Base-by-base conservation (phyloP, 2,113 vertebrate species). In the Oxyura jamaicensis region DNA sequence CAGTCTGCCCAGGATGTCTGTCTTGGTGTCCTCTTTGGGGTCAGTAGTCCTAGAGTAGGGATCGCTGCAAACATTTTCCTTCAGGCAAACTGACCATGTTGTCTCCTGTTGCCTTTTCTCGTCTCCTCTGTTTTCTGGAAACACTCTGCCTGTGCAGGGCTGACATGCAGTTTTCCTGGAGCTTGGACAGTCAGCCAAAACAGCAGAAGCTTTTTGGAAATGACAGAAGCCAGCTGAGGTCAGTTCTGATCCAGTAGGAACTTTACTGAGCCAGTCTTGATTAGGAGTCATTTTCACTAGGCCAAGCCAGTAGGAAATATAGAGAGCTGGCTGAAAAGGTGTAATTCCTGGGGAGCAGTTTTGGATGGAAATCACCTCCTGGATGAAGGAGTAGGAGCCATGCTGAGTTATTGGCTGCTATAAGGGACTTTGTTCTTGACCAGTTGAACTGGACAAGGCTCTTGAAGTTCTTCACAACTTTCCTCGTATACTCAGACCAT, bases 131-230 rank as follows among this genome's bases (percentile, higher is more conserved):
- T 81, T 68, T 81, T 93, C 83, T 71, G 87, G 72, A 90, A 85
- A 65, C 72, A 52, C 83, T 91, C 65, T 83, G 56, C 63, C 73
- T 83, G 71, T 80, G 35, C 83, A 90, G 31, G 63, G 20, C 65
- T 80, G 90, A 71, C 44, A 58, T 71, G 72, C 63, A 76, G 8
- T 91, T 96, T 91, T 96, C 87, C 88, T 88, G 72, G 87, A 94
- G 71, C 72, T 88, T 5, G 3, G n/a, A 72, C 48, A 67, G 75
- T 86, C 72, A 88, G 93, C 71, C 95, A 95, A 91, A 94, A 82
- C 91, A 95, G 85, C 85, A 86, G 91, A 75, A 93, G 33, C 36
- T 59, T 94, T 95, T 91, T 95, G 91, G 85, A 93, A 95, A 74
- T 3, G 8, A 86, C 82, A 83, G 72, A 55, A 91, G 82, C 87